Evolutionary conservation across 2,888 invertebrate genomes (phyloP).

Genomic region (Chrysotoxum bicinctum): DNA sequence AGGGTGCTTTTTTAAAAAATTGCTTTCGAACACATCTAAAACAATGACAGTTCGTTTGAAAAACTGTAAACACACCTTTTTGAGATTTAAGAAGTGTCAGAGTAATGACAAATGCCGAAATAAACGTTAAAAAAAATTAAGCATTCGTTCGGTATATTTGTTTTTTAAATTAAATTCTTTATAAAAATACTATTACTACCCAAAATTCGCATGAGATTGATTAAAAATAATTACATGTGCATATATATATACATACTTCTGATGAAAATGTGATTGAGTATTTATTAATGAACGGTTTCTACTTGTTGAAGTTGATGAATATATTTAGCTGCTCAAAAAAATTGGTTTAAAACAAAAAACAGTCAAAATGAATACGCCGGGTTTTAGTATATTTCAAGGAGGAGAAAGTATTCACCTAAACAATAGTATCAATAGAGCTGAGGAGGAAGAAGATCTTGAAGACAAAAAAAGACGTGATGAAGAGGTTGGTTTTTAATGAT

Average conservation of each 20-base stretch:
- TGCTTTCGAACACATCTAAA: too few species aligned
- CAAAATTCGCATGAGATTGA: background rate
- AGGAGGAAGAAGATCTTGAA: conserved; percentile 87
- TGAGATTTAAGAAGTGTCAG: conserved; percentile 16
- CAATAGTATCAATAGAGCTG: conserved; percentile 85
- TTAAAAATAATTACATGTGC: too few species aligned
- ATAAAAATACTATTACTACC: background rate
- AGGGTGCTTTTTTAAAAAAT: too few species aligned
- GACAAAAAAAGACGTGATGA: conserved; percentile 86
- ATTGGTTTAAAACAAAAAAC: background rate
- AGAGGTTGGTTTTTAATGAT: conserved; percentile 82
- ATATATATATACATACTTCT: too few species aligned
- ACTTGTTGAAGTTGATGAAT: background rate
- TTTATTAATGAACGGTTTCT: background rate
- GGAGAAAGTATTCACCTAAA: conserved; percentile 86
- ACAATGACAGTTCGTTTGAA: too few species aligned
- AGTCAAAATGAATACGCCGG: conserved; percentile 84
- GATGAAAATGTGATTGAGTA: background rate
- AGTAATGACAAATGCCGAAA: background rate
- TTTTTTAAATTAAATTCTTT: background rate
- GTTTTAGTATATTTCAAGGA: conserved; percentile 88
- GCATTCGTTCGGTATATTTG: background rate
- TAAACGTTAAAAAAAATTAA: conserved; percentile 12
- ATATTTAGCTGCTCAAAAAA: background rate
- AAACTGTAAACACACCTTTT: too few species aligned